Percentiles rank a stretch among this genome's conserved stretches.
Evolutionary conservation across 2,797 vertebrate genomes (phyloP).

Genomic region (Cuculus canorus): DNA sequence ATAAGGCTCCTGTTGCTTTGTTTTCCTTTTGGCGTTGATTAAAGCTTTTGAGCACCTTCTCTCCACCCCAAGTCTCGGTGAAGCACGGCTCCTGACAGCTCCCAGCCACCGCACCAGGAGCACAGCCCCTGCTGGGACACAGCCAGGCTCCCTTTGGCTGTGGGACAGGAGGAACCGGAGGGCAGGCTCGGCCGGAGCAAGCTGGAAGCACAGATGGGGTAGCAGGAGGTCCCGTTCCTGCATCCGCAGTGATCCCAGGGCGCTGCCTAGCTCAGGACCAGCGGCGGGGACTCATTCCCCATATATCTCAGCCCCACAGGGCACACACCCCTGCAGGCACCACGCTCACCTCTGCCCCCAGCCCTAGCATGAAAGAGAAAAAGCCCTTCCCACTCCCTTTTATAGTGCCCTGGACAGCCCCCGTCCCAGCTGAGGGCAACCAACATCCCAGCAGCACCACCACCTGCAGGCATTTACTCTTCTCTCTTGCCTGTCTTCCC

Average conservation of each 20-base stretch:
- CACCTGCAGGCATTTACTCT: neutral
- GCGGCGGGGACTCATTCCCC: too few species aligned
- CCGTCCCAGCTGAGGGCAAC: neutral
- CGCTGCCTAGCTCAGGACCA: too few species aligned
- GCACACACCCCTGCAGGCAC: rapidly evolving
- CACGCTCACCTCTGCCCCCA: rapidly evolving
- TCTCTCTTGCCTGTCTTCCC: neutral
- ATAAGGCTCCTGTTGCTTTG: rapidly evolving
- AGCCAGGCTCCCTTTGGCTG: rapidly evolving
- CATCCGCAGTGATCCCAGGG: neutral
- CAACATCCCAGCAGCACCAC: neutral
- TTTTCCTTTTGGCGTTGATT: too few species aligned
- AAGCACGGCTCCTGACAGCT: neutral
- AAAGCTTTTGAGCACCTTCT: neutral
- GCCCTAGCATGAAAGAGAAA: rapidly evolving
- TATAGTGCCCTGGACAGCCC: neutral
- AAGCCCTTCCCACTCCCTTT: rapidly evolving
- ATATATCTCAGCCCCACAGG: rapidly evolving
- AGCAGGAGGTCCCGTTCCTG: rapidly evolving
- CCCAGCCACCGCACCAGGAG: rapidly evolving
- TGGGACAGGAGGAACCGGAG: rapidly evolving
- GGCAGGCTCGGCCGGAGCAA: neutral
- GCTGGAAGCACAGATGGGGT: rapidly evolving
- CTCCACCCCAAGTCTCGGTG: too few species aligned
- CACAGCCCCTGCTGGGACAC: neutral